Base-by-base conservation (phyloP, 1,140 invertebrate species). In the Mamestra configurata region DNA sequence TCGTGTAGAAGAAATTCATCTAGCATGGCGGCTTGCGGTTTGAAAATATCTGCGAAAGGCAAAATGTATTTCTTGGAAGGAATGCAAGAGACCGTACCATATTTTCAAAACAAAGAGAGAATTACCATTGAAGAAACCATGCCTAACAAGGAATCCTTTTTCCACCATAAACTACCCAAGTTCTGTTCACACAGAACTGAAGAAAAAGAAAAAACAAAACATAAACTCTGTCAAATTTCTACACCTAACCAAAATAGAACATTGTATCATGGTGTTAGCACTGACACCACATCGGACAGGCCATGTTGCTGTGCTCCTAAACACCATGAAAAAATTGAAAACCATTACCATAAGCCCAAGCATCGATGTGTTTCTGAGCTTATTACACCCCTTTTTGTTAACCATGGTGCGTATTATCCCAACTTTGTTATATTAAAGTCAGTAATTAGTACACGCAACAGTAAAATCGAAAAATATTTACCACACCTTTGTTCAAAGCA, bases 201-300 rank as follows among this genome's bases (percentile, higher is more conserved):
- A 10, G 5, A 55, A 18, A 10, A 22, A 55, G 22, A 24, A 11
- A 55, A 18, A 6, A 55, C 3, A 20, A 55, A 37, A 73, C 53
- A 40, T 15, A 66, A 55, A 31, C 13, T 11, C 11, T 31, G 24
- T 24, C 22, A 49, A 40, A 76, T 64, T 43, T 15, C 57, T 22
- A 72, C 37, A 66, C 31, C 37, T 46, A 43, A 55, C 6, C n/a
- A 55, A 20, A 55, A 24, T 11, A 31, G 0, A 18, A 72, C 8
- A 20, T 15, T 15, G 51, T n/a, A 20, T 24, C 53, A 24, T 2
- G 51, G 24, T 0, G 70, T 70, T 4, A 64, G 81, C 77, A 81
- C 80, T 1, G 86, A 89, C 43, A 89, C 89, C 7, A 89, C 86
- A 4, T 55, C 75, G 35, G 89, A 90, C 59, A 83, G 89, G 66